Conservation (phyloP, 2,888 invertebrate genomes). For the Cheilosia pagana region DNA sequence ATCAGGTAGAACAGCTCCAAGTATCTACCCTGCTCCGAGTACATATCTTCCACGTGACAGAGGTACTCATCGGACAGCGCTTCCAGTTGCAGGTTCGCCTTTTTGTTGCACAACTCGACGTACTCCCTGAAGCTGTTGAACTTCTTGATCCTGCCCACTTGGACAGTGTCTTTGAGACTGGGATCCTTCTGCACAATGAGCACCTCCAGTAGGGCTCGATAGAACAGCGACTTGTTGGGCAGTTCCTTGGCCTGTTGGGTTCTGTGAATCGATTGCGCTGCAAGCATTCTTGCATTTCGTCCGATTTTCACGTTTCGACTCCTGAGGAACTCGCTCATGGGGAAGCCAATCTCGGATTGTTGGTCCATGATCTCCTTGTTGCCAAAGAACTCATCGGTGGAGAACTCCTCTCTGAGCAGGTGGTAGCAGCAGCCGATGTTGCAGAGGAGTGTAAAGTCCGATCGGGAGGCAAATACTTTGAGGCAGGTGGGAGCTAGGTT, state of each 20-base stretch:
- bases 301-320: conserved; percentile 85
- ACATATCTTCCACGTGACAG: conserved; percentile 82
- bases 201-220: conserved; percentile 90
- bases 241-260: conserved; percentile 85
- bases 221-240: conserved; percentile 88
- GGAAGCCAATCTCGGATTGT: conserved; percentile 85
- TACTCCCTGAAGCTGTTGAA: conserved; percentile 88
- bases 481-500: conserved; percentile 90
- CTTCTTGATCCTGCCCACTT: conserved; percentile 87
- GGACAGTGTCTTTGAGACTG: conserved; percentile 83
- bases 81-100: conserved; percentile 83
- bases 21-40: conserved; percentile 84
- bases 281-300: conserved; percentile 92
- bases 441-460: conserved; percentile 86
- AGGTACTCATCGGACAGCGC: conserved; percentile 84
- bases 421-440: conserved; percentile 97
- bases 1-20: conserved; percentile 91
- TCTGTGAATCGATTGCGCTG: conserved; percentile 92
- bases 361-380: conserved; percentile 78
- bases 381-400: conserved; percentile 80
- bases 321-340: conserved; percentile 87
- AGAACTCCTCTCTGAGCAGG: conserved; percentile 87
- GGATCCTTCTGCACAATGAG: conserved; percentile 83
- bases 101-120: conserved; percentile 87
- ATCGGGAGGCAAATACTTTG: conserved; percentile 86